Conservation (phyloP, 2,888 invertebrate species). For the Lepidocyrtinus sp. region DNA sequence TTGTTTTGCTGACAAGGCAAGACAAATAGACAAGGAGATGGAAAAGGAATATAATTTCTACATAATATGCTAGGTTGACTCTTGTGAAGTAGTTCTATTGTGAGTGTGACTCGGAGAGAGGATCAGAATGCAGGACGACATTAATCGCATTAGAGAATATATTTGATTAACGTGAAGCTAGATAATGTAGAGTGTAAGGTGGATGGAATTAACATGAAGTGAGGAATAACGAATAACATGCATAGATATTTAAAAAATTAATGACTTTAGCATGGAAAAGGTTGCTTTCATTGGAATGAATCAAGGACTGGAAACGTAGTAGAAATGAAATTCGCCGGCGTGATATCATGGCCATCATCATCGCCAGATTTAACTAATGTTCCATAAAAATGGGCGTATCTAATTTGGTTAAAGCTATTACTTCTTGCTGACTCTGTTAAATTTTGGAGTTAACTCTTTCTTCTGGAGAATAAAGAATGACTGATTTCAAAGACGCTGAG, state of each 20-base stretch:
- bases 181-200: too few relatives aligned
- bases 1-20: too few relatives aligned
- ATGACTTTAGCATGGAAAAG: not conserved
- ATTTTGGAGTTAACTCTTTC: not conserved
- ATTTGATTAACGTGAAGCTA: too few relatives aligned
- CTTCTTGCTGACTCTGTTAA: not conserved
- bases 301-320: too few relatives aligned
- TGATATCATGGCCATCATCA: not conserved
- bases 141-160: too few relatives aligned
- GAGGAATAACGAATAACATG: not conserved
- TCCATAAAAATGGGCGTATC: not conserved
- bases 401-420: not conserved
- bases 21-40: too few relatives aligned
- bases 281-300: not conserved
- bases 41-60: too few relatives aligned
- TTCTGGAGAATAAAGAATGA: not conserved
- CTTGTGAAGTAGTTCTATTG: too few relatives aligned
- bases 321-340: too few relatives aligned
- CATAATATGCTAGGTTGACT: too few relatives aligned
- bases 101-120: too few relatives aligned
- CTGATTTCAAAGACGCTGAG: not conserved
- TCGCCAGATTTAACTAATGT: not conserved
- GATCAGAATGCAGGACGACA: too few relatives aligned
- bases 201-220: not conserved
- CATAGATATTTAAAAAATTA: not conserved